Conservation (phyloP, 2,888 invertebrate genomes). For the Drosophila niveifrons region DNA sequence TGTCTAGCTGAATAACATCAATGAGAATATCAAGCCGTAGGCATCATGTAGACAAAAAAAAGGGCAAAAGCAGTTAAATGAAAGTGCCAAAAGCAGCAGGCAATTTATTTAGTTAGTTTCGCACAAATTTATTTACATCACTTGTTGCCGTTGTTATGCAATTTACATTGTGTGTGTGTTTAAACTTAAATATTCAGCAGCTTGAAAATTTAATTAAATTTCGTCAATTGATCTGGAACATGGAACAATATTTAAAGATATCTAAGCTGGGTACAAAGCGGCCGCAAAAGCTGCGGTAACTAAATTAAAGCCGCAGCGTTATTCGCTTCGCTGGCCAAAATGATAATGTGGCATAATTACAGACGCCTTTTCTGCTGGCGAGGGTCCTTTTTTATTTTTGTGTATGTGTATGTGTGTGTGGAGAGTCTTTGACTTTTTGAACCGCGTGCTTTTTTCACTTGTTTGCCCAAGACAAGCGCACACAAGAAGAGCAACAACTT, state of each 20-base stretch:
- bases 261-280: slow-evolving; percentile 33
- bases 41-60: slow-evolving; percentile 2
- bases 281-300: slow-evolving; percentile 55
- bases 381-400: slow-evolving; percentile 4
- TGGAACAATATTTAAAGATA: background rate
- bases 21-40: slow-evolving; percentile 14
- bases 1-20: slow-evolving; percentile 53
- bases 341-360: slow-evolving; percentile 76
- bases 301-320: slow-evolving; percentile 63
- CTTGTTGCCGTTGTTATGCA: background rate
- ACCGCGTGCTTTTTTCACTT: slow-evolving; percentile 1
- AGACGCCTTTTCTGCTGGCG: slow-evolving; percentile 35
- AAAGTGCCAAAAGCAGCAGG: slow-evolving; percentile 42
- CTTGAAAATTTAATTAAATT: slow-evolving; percentile 66
- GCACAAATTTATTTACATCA: slow-evolving; percentile 16
- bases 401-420: no score
- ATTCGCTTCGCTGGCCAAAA: slow-evolving; percentile 70
- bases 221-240: slow-evolving; percentile 60
- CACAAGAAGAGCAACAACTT: slow-evolving; percentile 32
- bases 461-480: slow-evolving; percentile 11
- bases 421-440: slow-evolving; percentile 8
- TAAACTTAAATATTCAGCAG: background rate
- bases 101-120: slow-evolving; percentile 25
- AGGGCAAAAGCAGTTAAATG: slow-evolving; percentile 6
- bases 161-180: background rate